phyloP scores from a whole-genome alignment of 1,140 invertebrate species.

The Chrysopa pallens region DNA sequence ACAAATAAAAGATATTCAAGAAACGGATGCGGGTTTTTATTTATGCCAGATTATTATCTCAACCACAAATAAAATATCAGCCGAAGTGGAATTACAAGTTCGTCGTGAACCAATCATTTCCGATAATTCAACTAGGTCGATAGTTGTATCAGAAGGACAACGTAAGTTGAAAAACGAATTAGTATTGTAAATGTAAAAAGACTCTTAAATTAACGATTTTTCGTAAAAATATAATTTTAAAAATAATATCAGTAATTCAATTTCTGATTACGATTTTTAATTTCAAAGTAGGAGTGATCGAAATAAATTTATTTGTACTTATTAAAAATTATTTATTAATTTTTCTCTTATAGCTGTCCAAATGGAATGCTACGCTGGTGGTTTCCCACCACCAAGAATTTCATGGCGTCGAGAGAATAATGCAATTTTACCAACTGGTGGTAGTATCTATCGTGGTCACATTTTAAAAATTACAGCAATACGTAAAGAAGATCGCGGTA shows the following conservation, averaged over 20 bases:
- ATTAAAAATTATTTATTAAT: too few species aligned
- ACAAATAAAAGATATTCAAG: constrained; percentile 78
- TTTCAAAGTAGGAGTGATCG: too few species aligned
- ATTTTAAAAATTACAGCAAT: constrained; percentile 53
- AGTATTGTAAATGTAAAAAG: neutral
- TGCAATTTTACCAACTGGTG: constrained; percentile 68
- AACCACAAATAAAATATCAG: constrained; percentile 50
- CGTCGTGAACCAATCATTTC: constrained; percentile 71
- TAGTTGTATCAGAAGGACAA: constrained; percentile 58
- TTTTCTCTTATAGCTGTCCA: constrained; percentile 29
- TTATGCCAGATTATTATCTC: constrained; percentile 65
- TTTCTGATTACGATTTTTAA: too few species aligned
- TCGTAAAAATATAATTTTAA: too few species aligned
- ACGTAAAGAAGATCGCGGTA: constrained; percentile 66
- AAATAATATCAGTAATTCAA: too few species aligned
- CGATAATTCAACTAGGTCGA: constrained; percentile 67
- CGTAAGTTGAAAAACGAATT: constrained; percentile 18
- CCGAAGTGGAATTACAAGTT: constrained; percentile 62
- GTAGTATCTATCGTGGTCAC: constrained; percentile 57
- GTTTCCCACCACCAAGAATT: constrained; percentile 58
- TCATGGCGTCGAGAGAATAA: constrained; percentile 80
- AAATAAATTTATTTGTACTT: too few species aligned
- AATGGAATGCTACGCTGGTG: constrained; percentile 67
- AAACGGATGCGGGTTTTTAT: constrained; percentile 71
- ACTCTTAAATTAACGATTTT: too few species aligned